Percentiles rank a stretch among this genome's conserved stretches.
phyloP scores from a whole-genome alignment of 2,797 vertebrate species.

The Lepus oiostolus region DNA sequence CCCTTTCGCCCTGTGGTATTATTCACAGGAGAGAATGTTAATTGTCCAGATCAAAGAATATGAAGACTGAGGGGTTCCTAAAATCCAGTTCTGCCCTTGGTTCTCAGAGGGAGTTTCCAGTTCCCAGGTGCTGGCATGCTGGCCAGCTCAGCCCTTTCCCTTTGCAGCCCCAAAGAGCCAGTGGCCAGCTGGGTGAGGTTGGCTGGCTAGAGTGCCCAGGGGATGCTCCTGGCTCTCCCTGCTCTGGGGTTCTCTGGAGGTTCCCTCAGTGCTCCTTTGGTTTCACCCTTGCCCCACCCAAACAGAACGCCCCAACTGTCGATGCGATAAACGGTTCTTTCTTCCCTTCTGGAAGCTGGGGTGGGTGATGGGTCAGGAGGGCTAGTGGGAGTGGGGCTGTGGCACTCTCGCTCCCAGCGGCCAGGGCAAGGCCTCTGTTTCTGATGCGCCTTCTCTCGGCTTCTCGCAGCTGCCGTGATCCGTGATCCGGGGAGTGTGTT shows the following conservation, averaged over 20 bases:
- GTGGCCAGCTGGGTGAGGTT: not conserved
- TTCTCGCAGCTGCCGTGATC: not conserved
- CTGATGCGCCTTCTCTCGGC: not conserved
- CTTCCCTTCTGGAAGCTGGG: constrained; percentile 2
- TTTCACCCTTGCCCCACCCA: not conserved
- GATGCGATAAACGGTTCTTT: not conserved
- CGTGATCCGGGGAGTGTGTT: not conserved
- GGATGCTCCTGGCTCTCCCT: not conserved
- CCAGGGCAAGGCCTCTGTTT: not conserved
- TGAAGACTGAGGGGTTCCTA: not conserved
- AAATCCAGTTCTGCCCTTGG: not conserved
- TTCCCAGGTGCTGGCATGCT: not conserved
- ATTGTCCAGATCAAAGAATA: not conserved
- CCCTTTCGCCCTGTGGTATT: not conserved
- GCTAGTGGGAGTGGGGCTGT: not conserved
- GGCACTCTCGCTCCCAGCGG: not conserved
- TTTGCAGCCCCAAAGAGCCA: constrained; percentile 49
- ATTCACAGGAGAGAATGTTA: not conserved
- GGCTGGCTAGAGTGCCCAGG: not conserved
- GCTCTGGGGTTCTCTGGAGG: not conserved
- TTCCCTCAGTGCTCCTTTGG: not conserved
- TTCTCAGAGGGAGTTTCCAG: constrained; percentile 27
- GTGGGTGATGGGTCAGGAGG: too few relatives aligned
- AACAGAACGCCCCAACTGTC: not conserved
- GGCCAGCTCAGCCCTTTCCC: not conserved